Base-by-base conservation (phyloP, 1,140 invertebrate species). In the Stegodyphus mimosarum region DNA sequence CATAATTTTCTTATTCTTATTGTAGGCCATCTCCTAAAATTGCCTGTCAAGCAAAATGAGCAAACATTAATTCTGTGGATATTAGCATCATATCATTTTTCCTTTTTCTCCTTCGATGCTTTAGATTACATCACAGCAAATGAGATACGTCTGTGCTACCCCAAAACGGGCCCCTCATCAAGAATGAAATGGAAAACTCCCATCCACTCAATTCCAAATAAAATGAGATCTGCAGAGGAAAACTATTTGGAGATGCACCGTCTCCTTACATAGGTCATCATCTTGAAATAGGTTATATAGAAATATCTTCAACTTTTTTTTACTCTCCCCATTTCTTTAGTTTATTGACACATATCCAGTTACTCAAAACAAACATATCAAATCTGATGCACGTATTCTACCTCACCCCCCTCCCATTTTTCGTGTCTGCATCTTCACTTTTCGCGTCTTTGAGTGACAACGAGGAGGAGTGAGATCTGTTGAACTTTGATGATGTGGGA, bases 321-420 rank as follows among this genome's bases (percentile, higher is more conserved):
- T 60, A 11, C 72, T 55, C n/a, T 72, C 11, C n/a, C 48, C n/a
- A 10, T 10, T 9, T 18, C 18, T 33, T 33, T 15, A 49, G 70
- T 15, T 33, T 6, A 10, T 72, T 76, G 74, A 76, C 74, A 66
- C 33, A 49, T 76, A 76, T 76, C 74, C 52, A 48, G 60, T 76
- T 76, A 76, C 74, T 18, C 74, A 76, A 76, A 76, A 76, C 74
- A 76, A 76, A 76, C 74, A 76, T 76, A 76, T 76, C 49, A 48
- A 7, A 17, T 48, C 7, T 67, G 64, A 67, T 67, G 17, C 15
- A n/a, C 13, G 15, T 33, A 33, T 10, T 67, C 15, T 7, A 7
- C 64, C 64, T 67, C 17, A 13, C 64, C 13, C 5, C 15, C 17
- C 64, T 17, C 11, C 64, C 15, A 60, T 9, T 67, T 67, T n/a